phyloP scores from a whole-genome alignment of 2,888 invertebrate genomes.

The Xanthia togata region DNA sequence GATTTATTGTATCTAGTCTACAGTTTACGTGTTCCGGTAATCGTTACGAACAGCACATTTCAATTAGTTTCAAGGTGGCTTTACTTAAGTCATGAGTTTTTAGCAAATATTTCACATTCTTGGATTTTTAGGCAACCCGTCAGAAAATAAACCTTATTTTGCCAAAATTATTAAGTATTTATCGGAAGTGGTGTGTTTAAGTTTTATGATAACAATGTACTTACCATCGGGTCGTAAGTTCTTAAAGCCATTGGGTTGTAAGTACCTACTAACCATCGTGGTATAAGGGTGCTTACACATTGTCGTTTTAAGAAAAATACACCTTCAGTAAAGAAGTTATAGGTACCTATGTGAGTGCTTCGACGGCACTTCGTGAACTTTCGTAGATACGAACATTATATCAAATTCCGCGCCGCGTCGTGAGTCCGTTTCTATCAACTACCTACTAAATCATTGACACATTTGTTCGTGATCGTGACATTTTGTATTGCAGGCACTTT shows the following conservation, averaged over 20 bases:
- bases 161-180: not conserved
- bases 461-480: not conserved
- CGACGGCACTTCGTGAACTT: not conserved
- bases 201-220: not conserved
- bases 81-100: not conserved
- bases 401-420: not conserved
- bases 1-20: conserved; percentile 30
- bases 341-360: not conserved
- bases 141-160: not conserved
- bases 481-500: not conserved
- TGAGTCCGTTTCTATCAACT: not conserved
- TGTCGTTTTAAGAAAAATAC: not conserved
- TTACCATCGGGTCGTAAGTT: not conserved
- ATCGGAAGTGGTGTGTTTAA: not conserved
- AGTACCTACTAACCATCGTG: not conserved
- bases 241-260: not conserved
- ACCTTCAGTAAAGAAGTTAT: not conserved
- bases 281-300: not conserved
- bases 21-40: conserved; percentile 24
- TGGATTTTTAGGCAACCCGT: not conserved
- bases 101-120: not conserved
- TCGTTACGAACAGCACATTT: conserved; percentile 27
- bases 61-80: conserved; percentile 47
- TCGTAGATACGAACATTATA: not conserved
- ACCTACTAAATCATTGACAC: not conserved